Conservation (phyloP, 2,888 invertebrate species). For the Cryptophagus acutangulus region DNA sequence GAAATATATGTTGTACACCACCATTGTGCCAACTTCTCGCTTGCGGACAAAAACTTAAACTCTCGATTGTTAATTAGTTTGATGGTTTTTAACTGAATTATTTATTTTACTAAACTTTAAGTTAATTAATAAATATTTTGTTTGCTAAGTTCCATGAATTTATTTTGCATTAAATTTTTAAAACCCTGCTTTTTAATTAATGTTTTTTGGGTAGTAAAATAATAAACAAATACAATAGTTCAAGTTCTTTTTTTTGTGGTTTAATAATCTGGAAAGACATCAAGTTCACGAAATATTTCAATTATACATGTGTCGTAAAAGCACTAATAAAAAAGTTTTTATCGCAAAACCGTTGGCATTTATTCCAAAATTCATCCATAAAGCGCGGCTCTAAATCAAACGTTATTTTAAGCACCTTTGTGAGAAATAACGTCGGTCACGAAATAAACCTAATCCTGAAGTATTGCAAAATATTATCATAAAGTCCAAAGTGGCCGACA, state of each 20-base stretch:
- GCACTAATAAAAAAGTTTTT: neutral
- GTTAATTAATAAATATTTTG: too few relatives aligned
- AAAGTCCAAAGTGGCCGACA: too few relatives aligned
- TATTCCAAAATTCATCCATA: slow-evolving; percentile 1
- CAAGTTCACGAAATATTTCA: neutral
- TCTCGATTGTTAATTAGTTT: slow-evolving; percentile 7
- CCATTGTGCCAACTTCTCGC: slow-evolving; percentile 14
- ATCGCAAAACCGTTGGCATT: neutral
- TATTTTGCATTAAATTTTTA: too few relatives aligned
- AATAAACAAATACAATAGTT: too few relatives aligned
- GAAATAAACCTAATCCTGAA: neutral
- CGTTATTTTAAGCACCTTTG: slow-evolving; percentile 1
- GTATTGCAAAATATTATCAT: slow-evolving; percentile 1
- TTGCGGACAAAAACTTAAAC: slow-evolving; percentile 14
- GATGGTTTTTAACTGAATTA: slow-evolving; percentile 2
- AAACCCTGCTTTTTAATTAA: too few relatives aligned
- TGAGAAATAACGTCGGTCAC: slow-evolving; percentile 1
- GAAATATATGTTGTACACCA: slow-evolving; percentile 12
- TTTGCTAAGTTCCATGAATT: too few relatives aligned
- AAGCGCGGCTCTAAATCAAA: neutral
- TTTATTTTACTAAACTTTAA: too few relatives aligned
- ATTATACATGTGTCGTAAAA: slow-evolving; percentile 1
- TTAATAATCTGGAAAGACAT: too few relatives aligned
- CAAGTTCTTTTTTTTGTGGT: too few relatives aligned
- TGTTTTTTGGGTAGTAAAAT: too few relatives aligned